Evolutionary conservation across 2,888 invertebrate genomes (phyloP), one percentile per base, ranked within the genome.

Genomic region (Nemotelus pantherinus): DNA sequence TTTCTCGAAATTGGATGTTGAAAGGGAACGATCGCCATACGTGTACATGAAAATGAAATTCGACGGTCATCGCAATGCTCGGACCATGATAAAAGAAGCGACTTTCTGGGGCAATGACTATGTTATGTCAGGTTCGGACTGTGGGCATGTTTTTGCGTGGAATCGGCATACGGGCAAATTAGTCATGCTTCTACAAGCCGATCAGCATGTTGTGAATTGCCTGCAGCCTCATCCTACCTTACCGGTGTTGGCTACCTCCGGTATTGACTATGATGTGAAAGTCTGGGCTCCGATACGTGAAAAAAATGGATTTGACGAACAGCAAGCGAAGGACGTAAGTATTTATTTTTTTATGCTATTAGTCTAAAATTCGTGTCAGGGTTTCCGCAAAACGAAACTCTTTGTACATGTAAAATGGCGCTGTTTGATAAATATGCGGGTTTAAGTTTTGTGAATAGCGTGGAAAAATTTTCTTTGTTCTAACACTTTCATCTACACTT

Each of bases 181-280:
- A 77, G 91, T 93, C 50, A 94, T 93, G 91, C 86, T 94, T 0
- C 86, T 95, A 80, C 92, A 93, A 83, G 95, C 93, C 3, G 95
- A 95, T 87, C 91, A 92, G 79, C 95, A 94, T 85, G 93, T 93
- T 0, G 95, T 95, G 68, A 95, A 95, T 87, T 95, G 95, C 83
- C 87, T 95, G 1, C 94, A 94, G 84, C 95, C 95, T 0, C 95
- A 95, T 87, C 95, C 95, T 0, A 90, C 89, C 77, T 88, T 94
- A 80, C 93, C 93, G 0, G 88, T 93, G 82, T 86, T 95, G 65
- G 94, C 95, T 0, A 93, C 94, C 9, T 94, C 95, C 80, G 95
- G 95, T n/a, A 95, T 95, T 80, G 95, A 95, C 84, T 94, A 95
- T 84, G 94, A 95, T 84, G 90, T 95, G 45, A 95, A 95, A 86